A percentile compares a stretch with the other conserved stretches of the same genome.
Conservation (phyloP, 2,888 invertebrate species). For the Thera britannica region DNA sequence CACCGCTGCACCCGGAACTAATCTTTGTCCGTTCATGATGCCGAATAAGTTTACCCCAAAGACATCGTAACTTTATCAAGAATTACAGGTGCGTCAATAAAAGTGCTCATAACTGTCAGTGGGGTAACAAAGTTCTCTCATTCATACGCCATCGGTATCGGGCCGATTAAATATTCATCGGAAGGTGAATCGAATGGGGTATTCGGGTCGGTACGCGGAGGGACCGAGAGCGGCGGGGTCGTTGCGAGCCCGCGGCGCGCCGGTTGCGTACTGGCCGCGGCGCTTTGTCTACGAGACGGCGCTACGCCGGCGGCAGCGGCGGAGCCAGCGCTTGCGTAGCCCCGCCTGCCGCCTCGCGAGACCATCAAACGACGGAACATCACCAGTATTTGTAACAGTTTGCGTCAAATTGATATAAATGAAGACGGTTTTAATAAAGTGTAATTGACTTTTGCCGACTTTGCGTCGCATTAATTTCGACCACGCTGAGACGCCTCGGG, state of each 20-base stretch:
- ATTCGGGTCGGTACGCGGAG: conserved; percentile 52
- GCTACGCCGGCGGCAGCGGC: conserved; percentile 61
- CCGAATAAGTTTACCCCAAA: conserved; percentile 67
- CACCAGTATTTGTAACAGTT: conserved; percentile 85
- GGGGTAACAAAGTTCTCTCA: conserved; percentile 66
- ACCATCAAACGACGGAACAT: conserved; percentile 82
- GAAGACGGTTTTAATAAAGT: conserved; percentile 85
- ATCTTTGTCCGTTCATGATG: conserved; percentile 70
- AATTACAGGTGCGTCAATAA: conserved; percentile 64
- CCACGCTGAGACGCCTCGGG: conserved; percentile 81
- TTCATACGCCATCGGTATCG: conserved; percentile 72
- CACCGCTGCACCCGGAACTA: conserved; percentile 59
- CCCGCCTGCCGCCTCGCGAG: conserved; percentile 70
- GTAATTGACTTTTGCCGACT: conserved; percentile 85
- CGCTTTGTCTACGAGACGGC: conserved; percentile 56
- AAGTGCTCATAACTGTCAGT: conserved; percentile 64
- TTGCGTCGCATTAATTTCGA: conserved; percentile 83
- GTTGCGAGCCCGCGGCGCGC: conserved; percentile 61
- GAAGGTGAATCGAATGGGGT: conserved; percentile 66
- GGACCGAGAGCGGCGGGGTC: conserved; percentile 50
- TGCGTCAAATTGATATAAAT: conserved; percentile 85
- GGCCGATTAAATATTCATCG: conserved; percentile 78
- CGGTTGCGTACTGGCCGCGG: conserved; percentile 60
- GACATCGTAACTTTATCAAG: conserved; percentile 71
- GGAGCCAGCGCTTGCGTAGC: conserved; percentile 77